Percentiles rank a stretch among this genome's conserved stretches.
These are phyloP conservation scores for Drosophila lini DNA, from an alignment of 1,140 invertebrate species.

Conservation along the genomic window DNA sequence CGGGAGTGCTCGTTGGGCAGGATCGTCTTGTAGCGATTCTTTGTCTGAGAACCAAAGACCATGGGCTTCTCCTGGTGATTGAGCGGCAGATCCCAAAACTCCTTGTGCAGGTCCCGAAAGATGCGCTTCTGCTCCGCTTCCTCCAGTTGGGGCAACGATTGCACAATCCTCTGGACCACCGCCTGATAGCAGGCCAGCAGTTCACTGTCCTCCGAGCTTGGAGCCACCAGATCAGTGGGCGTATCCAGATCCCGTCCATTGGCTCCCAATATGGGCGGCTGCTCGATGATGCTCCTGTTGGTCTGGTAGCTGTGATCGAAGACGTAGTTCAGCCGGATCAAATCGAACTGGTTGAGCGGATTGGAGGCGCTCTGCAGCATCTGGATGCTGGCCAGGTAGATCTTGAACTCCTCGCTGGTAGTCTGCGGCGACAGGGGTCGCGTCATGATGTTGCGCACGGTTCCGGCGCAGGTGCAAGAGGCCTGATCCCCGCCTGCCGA, in stretches of 20 bases:
- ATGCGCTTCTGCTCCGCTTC: slow-evolving; percentile 88
- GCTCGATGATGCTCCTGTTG: slow-evolving; percentile 55
- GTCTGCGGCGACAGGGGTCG: slow-evolving; percentile 87
- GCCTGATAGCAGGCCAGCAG: slow-evolving; percentile 59
- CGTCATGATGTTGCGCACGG: slow-evolving; percentile 86
- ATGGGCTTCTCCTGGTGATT: slow-evolving; percentile 95
- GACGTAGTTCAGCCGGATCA: slow-evolving; percentile 86
- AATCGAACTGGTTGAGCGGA: slow-evolving; percentile 85
- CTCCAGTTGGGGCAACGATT: slow-evolving; percentile 48
- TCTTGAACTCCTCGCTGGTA: slow-evolving; percentile 88
- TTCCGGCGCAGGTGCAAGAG: slow-evolving; percentile 66
- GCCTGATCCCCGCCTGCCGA: slow-evolving; percentile 9
- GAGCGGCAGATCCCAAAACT: slow-evolving; percentile 96
- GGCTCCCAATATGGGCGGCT: slow-evolving; percentile 59
- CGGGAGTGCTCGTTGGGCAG: slow-evolving; percentile 93
- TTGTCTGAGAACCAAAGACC: slow-evolving; percentile 94
- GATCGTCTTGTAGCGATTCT: slow-evolving; percentile 95
- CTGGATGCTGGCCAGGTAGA: slow-evolving; percentile 89
- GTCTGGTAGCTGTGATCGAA: slow-evolving; percentile 85
- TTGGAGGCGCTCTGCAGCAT: slow-evolving; percentile 88
- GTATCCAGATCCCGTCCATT: slow-evolving; percentile 66
- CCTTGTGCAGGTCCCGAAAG: slow-evolving; percentile 92
- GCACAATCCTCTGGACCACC: slow-evolving; percentile 60
- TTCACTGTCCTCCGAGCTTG: slow-evolving; percentile 76
- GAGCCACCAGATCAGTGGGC: slow-evolving; percentile 54